phyloP scores from a whole-genome alignment of 2,113 vertebrate species.

The Calyptomena viridis region DNA sequence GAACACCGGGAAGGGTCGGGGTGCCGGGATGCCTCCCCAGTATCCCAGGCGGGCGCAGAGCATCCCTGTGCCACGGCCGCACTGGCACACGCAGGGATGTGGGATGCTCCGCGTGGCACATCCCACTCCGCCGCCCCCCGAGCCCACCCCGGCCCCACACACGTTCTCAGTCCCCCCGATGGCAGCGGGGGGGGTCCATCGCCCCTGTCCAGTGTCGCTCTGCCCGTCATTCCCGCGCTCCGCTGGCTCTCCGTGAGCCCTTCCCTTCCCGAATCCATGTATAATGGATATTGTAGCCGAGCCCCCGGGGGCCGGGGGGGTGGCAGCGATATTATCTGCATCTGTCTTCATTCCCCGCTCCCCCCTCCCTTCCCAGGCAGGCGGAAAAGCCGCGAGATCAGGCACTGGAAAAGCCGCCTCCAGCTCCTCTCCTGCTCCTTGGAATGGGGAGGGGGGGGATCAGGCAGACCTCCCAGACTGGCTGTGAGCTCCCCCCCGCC shows the following conservation, averaged over 20 bases:
- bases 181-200: background rate
- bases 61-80: rapidly evolving
- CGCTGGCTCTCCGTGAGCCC: background rate
- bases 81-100: rapidly evolving
- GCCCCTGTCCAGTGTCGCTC: background rate
- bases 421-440: conserved; percentile 8
- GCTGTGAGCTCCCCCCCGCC: background rate
- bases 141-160: background rate
- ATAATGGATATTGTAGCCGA: conserved; percentile 15
- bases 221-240: background rate
- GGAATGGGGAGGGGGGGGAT: background rate
- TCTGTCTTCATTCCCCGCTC: conserved; percentile 52
- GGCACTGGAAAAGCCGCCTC: conserved; percentile 32
- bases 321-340: conserved; percentile 63
- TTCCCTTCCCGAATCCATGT: conserved; percentile 5
- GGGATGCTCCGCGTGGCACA: background rate
- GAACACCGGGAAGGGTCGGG: background rate
- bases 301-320: conserved; percentile 19
- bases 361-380: conserved; percentile 5
- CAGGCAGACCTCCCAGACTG: background rate
- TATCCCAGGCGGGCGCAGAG: rapidly evolving
- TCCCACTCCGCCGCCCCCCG: rapidly evolving
- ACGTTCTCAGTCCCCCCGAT: rapidly evolving
- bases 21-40: background rate
- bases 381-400: conserved; percentile 49